These are phyloP conservation scores for Seladonia tumulorum DNA, from an alignment of 2,888 invertebrate species.

Conservation along the genomic window DNA sequence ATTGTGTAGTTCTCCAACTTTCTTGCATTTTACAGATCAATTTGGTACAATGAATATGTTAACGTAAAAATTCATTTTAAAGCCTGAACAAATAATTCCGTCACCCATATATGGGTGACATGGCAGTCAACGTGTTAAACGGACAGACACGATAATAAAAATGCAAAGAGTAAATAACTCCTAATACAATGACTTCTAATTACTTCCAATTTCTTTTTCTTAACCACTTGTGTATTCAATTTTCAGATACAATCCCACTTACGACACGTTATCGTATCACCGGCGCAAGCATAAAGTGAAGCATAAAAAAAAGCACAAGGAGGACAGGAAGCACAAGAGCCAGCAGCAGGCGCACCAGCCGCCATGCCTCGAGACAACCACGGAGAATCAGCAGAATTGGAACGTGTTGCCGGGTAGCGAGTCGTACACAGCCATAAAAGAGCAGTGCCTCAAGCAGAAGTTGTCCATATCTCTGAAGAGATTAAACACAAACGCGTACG, in stretches of 20 bases:
- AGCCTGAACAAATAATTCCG: too few relatives aligned
- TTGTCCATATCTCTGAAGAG: constrained; percentile 91
- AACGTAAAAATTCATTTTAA: too few relatives aligned
- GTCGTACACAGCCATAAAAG: constrained; percentile 87
- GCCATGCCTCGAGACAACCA: constrained; percentile 35
- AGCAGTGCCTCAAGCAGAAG: constrained; percentile 90
- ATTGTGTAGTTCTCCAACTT: too few relatives aligned
- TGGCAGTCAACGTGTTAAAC: too few relatives aligned
- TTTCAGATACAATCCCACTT: constrained; percentile 79
- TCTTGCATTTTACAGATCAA: too few relatives aligned
- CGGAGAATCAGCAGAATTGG: constrained; percentile 86
- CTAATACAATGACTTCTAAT: background rate
- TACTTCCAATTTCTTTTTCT: background rate
- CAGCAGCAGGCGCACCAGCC: constrained; percentile 63
- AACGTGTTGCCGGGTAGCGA: constrained; percentile 83
- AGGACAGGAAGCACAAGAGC: constrained; percentile 85
- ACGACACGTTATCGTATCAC: constrained; percentile 80
- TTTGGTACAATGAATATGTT: too few relatives aligned
- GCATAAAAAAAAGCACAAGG: constrained; percentile 91
- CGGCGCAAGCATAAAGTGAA: constrained; percentile 89
- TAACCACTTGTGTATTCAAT: background rate
- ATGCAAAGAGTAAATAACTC: too few relatives aligned
- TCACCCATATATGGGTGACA: too few relatives aligned
- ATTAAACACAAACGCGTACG: constrained; percentile 89
- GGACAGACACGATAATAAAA: too few relatives aligned